Evolutionary conservation across 2,888 invertebrate species (phyloP).

Genomic region (Euphydryas editha): DNA sequence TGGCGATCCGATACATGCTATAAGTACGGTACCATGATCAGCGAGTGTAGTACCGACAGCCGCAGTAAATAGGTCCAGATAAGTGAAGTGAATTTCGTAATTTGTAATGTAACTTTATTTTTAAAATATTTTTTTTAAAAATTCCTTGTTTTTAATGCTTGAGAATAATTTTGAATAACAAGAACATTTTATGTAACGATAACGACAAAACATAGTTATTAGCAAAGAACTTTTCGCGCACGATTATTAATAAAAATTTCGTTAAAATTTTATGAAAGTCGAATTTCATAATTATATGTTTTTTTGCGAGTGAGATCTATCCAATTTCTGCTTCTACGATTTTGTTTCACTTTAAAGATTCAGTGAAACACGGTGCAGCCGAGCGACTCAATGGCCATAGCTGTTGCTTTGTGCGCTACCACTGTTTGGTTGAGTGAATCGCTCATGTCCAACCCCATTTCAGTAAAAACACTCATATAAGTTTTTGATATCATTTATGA

Average conservation of each 20-base stretch:
- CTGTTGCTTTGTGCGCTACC: constrained; percentile 66
- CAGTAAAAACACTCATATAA: constrained; percentile 25
- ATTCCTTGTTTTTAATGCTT: not conserved
- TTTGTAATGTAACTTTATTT: too few relatives aligned
- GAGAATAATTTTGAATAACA: not conserved
- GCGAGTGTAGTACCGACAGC: too few relatives aligned
- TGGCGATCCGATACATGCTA: too few relatives aligned
- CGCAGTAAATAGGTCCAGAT: too few relatives aligned
- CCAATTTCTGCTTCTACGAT: constrained; percentile 53
- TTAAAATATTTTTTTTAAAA: not conserved
- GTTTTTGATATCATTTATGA: constrained; percentile 23
- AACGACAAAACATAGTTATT: not conserved
- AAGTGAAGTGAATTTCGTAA: too few relatives aligned
- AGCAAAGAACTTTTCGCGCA: not conserved
- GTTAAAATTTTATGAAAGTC: not conserved
- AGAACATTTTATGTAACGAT: too few relatives aligned
- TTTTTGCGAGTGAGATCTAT: constrained; percentile 19
- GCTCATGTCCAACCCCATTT: constrained; percentile 39
- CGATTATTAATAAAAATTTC: not conserved
- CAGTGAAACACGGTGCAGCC: constrained; percentile 68
- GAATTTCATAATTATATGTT: constrained; percentile 7
- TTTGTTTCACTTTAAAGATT: constrained; percentile 75
- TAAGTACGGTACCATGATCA: too few relatives aligned
- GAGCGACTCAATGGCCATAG: constrained; percentile 64
- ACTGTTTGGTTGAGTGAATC: constrained; percentile 66